Evolutionary conservation across 2,888 invertebrate genomes (phyloP).

Genomic region (Diploptera punctata): DNA sequence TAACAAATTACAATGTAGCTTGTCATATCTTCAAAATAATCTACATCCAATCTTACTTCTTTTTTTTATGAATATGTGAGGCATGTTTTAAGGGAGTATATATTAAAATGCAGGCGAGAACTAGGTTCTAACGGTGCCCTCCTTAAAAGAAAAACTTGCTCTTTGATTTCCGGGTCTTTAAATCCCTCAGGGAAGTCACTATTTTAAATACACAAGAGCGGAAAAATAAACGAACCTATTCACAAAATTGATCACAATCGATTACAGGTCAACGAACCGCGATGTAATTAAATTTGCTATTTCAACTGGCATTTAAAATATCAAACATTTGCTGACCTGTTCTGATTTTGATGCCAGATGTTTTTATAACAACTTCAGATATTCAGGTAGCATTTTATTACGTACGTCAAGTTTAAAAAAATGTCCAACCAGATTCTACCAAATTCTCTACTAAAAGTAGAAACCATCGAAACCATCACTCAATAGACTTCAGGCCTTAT

Average conservation of each 20-base stretch:
- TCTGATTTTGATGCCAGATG: too few species aligned
- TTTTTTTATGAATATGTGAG: not conserved
- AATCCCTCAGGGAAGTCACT: not conserved
- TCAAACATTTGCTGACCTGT: too few species aligned
- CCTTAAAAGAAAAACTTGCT: not conserved
- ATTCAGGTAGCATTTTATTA: too few species aligned
- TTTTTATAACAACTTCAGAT: too few species aligned
- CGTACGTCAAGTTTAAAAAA: too few species aligned
- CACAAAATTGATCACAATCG: not conserved
- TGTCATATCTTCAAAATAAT: too few species aligned
- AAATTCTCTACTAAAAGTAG: too few species aligned
- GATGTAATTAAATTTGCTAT: not conserved
- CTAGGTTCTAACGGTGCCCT: slow-evolving; percentile 4
- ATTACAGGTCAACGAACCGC: not conserved
- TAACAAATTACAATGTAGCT: too few species aligned
- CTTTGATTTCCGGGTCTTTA: not conserved
- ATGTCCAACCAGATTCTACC: too few species aligned
- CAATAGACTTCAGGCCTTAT: too few species aligned
- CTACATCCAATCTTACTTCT: not conserved
- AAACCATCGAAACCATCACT: too few species aligned
- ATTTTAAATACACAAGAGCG: not conserved
- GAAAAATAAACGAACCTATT: not conserved
- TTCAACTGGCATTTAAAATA: too few species aligned
- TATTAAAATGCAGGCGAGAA: not conserved
- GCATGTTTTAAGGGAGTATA: not conserved